These are phyloP conservation scores for Eilema caniola DNA, from an alignment of 2,888 invertebrate genomes.

Conservation along the genomic window DNA sequence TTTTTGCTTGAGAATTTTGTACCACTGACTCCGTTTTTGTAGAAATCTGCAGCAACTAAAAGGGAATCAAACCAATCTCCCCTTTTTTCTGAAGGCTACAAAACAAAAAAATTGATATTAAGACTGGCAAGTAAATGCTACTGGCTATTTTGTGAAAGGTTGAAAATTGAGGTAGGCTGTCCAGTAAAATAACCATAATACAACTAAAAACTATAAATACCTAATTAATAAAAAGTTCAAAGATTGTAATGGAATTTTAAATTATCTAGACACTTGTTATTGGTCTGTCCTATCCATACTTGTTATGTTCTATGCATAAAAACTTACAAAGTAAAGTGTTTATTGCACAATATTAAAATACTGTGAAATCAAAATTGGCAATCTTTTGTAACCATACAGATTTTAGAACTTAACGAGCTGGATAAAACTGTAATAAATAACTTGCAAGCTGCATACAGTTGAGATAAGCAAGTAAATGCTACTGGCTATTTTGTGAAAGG, in stretches of 20 bases:
- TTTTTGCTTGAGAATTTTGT: slow-evolving; percentile 74
- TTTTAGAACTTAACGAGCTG: too few relatives aligned
- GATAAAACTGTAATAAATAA: too few relatives aligned
- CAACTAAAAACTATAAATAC: too few relatives aligned
- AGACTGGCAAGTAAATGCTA: not conserved
- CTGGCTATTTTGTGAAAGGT: too few relatives aligned
- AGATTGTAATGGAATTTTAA: too few relatives aligned
- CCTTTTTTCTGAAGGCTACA: slow-evolving; percentile 75
- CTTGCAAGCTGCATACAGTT: too few relatives aligned
- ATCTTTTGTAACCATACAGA: too few relatives aligned
- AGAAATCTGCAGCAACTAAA: slow-evolving; percentile 84
- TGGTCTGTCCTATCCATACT: too few relatives aligned
- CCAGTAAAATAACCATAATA: too few relatives aligned
- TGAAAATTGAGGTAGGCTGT: not conserved
- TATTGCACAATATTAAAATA: not conserved
- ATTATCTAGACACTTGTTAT: not conserved
- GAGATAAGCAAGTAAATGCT: not conserved
- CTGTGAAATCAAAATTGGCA: too few relatives aligned
- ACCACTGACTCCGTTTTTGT: slow-evolving; percentile 67
- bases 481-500: too few relatives aligned
- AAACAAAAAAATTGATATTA: slow-evolving; percentile 25
- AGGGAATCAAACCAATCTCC: slow-evolving; percentile 90
- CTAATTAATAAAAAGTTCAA: too few relatives aligned
- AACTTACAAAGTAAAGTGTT: not conserved
- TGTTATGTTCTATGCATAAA: not conserved